phyloP scores from a whole-genome alignment of 2,797 vertebrate species.

The Eulemur mongoz region DNA sequence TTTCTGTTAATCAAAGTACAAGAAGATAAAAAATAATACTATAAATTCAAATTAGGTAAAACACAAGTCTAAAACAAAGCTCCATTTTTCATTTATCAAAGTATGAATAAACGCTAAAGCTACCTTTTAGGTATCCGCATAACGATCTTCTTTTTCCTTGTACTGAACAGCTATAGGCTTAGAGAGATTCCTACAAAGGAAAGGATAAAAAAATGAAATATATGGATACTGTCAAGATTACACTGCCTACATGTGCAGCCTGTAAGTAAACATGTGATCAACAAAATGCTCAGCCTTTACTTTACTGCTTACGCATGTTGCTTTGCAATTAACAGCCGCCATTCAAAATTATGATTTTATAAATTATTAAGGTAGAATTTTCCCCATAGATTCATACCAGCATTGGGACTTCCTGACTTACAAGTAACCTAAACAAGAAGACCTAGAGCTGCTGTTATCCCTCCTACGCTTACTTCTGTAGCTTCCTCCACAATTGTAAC shows the following conservation, averaged over 20 bases:
- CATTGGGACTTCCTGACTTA: neutral
- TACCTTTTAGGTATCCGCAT: conserved; percentile 98
- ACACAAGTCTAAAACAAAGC: neutral
- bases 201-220: conserved; percentile 28
- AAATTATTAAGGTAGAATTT: neutral
- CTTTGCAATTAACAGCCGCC: neutral
- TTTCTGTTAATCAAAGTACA: neutral
- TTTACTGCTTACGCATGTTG: neutral
- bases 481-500: neutral
- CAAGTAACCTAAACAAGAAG: neutral
- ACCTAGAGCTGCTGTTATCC: neutral
- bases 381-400: neutral
- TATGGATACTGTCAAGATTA: neutral
- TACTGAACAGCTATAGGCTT: conserved; percentile 99
- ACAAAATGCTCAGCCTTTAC: neutral
- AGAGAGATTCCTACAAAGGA: conserved; percentile 90
- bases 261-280: neutral
- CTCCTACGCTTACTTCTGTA: neutral
- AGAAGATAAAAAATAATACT: neutral
- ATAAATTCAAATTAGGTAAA: neutral
- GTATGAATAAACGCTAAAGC: neutral
- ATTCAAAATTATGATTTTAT: neutral
- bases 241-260: neutral
- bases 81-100: neutral
- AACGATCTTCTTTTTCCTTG: conserved; percentile 99